phyloP scores from a whole-genome alignment of 2,888 invertebrate genomes.

The Limnephilus lunatus region DNA sequence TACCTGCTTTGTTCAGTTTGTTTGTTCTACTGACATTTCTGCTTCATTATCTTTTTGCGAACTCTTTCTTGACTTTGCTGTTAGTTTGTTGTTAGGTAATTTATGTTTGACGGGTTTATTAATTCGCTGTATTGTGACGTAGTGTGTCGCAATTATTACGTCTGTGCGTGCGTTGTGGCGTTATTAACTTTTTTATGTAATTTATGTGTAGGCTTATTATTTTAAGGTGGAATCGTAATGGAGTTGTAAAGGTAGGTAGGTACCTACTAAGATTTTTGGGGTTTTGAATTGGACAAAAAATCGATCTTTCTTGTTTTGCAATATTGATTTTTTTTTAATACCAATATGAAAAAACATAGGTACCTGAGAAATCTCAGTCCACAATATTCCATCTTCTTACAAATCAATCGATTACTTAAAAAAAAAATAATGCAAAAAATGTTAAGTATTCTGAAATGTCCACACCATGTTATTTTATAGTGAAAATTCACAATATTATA shows the following conservation, averaged over 20 bases:
- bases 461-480: too few relatives aligned
- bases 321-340: too few relatives aligned
- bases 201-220: not conserved
- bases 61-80: not conserved
- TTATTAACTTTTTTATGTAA: not conserved
- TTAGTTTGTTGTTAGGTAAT: not conserved
- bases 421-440: too few relatives aligned
- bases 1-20: not conserved
- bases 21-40: not conserved
- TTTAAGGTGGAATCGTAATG: not conserved
- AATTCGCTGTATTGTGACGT: not conserved
- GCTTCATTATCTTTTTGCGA: not conserved
- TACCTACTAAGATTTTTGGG: too few relatives aligned
- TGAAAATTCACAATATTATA: too few relatives aligned
- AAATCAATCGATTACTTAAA: too few relatives aligned
- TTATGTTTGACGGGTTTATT: not conserved
- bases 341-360: too few relatives aligned
- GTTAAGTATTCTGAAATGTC: too few relatives aligned
- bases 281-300: not conserved
- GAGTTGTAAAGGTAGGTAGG: too few relatives aligned
- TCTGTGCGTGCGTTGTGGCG: not conserved
- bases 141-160: not conserved
- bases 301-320: too few relatives aligned
- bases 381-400: too few relatives aligned
- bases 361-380: too few relatives aligned